A percentile compares a stretch with the other conserved stretches of the same genome.
phyloP scores from a whole-genome alignment of 2,888 invertebrate species.

The Cryptus armator region DNA sequence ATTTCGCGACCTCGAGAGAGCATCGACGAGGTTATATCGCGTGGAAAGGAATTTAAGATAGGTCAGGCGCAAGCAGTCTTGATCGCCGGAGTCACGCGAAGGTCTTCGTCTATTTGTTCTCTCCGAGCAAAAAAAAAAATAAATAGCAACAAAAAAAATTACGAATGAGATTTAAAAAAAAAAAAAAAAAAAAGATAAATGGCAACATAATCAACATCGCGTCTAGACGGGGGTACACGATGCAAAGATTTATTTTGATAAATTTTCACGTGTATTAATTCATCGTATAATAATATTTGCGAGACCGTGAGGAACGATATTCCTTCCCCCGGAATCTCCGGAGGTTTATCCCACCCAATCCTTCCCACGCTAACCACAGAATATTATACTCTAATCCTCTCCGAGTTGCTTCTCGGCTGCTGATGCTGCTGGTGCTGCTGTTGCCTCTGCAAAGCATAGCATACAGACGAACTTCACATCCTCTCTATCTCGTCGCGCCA shows the following conservation, averaged over 20 bases:
- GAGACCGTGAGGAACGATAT: slow-evolving; percentile 16
- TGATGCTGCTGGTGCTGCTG: not conserved
- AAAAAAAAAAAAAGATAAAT: not conserved
- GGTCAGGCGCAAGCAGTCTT: slow-evolving; percentile 44
- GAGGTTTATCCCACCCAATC: slow-evolving; percentile 23
- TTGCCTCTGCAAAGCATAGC: not conserved
- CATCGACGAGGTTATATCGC: slow-evolving; percentile 18
- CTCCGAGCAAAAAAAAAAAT: not conserved
- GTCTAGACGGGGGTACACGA: slow-evolving; percentile 2
- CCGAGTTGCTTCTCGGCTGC: slow-evolving; percentile 1
- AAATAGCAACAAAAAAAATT: not conserved
- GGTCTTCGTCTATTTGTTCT: not conserved
- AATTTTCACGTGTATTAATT: slow-evolving; percentile 10
- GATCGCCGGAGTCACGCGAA: slow-evolving; percentile 16
- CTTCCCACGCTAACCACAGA: slow-evolving; percentile 55
- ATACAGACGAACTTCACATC: slow-evolving; percentile 37
- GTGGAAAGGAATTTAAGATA: slow-evolving; percentile 58
- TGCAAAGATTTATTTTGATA: not conserved
- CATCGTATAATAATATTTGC: slow-evolving; percentile 40
- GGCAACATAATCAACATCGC: not conserved
- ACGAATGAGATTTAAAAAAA: not conserved
- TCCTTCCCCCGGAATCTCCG: not conserved
- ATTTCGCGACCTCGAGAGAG: slow-evolving; percentile 25
- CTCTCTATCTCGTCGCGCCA: not conserved
- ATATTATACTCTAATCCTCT: slow-evolving; percentile 50